A percentile compares a stretch with the other conserved stretches of the same genome.
Conservation (phyloP, 2,888 invertebrate species). For the Pyrgus malvae region DNA sequence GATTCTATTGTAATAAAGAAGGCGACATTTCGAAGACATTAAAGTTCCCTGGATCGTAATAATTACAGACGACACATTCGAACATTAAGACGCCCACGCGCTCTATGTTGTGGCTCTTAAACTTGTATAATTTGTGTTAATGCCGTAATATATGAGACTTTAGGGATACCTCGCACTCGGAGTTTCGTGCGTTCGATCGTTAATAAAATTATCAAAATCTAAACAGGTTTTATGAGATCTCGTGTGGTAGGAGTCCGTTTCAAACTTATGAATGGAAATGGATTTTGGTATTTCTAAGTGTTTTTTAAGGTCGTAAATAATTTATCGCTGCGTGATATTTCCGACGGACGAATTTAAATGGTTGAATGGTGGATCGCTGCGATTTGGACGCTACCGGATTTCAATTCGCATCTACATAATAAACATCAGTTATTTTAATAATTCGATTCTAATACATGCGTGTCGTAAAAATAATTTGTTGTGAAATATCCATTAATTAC, state of each 20-base stretch:
- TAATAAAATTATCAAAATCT: slow-evolving; percentile 82
- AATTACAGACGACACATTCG: slow-evolving; percentile 81
- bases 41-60: slow-evolving; percentile 77
- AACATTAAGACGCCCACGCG: slow-evolving; percentile 79
- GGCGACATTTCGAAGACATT: slow-evolving; percentile 76
- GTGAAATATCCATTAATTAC: slow-evolving; percentile 31
- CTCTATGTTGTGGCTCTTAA: slow-evolving; percentile 77
- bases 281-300: slow-evolving; percentile 78
- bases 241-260: slow-evolving; percentile 65
- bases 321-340: slow-evolving; percentile 79
- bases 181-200: slow-evolving; percentile 74
- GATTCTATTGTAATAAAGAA: slow-evolving; percentile 76
- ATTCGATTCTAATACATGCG: slow-evolving; percentile 33
- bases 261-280: slow-evolving; percentile 79
- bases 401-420: slow-evolving; percentile 57
- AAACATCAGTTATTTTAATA: slow-evolving; percentile 47
- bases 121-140: slow-evolving; percentile 82
- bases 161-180: slow-evolving; percentile 67
- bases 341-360: slow-evolving; percentile 72
- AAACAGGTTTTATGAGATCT: slow-evolving; percentile 78
- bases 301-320: slow-evolving; percentile 78
- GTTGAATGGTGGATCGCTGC: slow-evolving; percentile 62
- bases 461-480: slow-evolving; percentile 32
- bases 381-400: slow-evolving; percentile 71
- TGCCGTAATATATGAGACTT: slow-evolving; percentile 79